Evolutionary conservation across 2,888 invertebrate genomes (phyloP).

Genomic region (Charanyca ferruginea): DNA sequence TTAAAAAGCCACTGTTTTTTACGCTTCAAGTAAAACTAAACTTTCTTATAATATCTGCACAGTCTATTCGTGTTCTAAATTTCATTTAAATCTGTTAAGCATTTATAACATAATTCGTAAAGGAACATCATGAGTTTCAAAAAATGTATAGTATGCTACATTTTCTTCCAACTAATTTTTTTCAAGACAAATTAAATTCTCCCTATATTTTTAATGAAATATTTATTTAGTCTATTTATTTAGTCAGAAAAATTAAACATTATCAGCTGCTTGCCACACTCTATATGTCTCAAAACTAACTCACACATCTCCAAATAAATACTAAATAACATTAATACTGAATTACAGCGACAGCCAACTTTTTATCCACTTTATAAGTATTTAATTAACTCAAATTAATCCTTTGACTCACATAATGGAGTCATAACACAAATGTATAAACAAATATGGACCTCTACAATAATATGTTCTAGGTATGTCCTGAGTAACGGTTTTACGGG

Average conservation of each 20-base stretch:
- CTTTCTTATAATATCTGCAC: too few species aligned
- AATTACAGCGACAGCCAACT: conserved; percentile 2
- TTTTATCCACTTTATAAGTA: conserved; percentile 30
- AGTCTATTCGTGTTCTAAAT: too few species aligned
- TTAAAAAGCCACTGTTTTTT: too few species aligned
- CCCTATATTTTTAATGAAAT: too few species aligned
- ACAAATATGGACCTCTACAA: conserved; percentile 63
- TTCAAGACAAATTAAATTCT: too few species aligned
- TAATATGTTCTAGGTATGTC: conserved; percentile 65
- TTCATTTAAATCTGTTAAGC: too few species aligned
- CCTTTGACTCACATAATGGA: conserved; percentile 30
- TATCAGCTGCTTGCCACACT: background rate
- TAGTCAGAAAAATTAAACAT: background rate
- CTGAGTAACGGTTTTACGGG: conserved; percentile 67
- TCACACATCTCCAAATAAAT: background rate
- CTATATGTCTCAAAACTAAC: background rate
- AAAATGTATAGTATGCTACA: too few species aligned
- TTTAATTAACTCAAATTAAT: conserved; percentile 38
- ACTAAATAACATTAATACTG: conserved; percentile 7
- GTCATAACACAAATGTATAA: conserved; percentile 60
- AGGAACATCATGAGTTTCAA: too few species aligned
- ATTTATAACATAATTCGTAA: too few species aligned
- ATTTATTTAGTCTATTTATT: too few species aligned
- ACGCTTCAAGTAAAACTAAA: too few species aligned
- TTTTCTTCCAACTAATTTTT: too few species aligned